These are phyloP conservation scores for Aporrectodea caliginosa DNA, from an alignment of 1,140 invertebrate genomes.

Conservation along the genomic window DNA sequence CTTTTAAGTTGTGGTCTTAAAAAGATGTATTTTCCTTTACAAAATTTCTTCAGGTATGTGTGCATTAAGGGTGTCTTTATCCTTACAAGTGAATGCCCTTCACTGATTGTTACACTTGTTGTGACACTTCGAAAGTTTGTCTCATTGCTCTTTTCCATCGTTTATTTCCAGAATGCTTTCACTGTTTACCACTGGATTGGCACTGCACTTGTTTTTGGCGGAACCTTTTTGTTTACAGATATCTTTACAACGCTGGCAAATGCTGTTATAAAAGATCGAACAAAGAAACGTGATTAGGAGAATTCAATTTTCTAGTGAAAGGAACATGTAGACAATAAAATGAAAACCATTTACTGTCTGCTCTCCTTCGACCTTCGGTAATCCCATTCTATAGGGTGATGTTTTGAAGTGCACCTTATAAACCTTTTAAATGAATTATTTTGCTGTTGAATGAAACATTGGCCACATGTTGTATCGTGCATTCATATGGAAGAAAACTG, in stretches of 20 bases:
- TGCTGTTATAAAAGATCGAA: background rate
- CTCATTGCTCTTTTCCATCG: slow-evolving; percentile 88
- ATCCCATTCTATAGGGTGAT: too few relatives aligned
- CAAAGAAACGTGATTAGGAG: background rate
- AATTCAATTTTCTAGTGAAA: too few relatives aligned
- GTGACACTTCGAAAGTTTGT: slow-evolving; percentile 93
- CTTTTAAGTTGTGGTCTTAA: too few relatives aligned
- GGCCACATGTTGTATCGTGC: too few relatives aligned
- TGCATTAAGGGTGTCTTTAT: slow-evolving; percentile 93
- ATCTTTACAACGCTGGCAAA: slow-evolving; percentile 43
- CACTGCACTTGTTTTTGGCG: slow-evolving; percentile 82
- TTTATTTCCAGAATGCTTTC: slow-evolving; percentile 93
- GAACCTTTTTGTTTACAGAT: slow-evolving; percentile 82
- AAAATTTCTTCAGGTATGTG: slow-evolving; percentile 66
- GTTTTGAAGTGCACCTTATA: too few relatives aligned
- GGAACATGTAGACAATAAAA: too few relatives aligned
- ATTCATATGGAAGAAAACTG: too few relatives aligned
- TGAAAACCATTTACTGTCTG: too few relatives aligned
- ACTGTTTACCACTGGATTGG: slow-evolving; percentile 89
- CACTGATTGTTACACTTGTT: slow-evolving; percentile 90
- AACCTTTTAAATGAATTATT: too few relatives aligned
- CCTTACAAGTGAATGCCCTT: slow-evolving; percentile 87
- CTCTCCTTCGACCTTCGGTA: too few relatives aligned
- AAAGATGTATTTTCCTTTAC: too few relatives aligned
- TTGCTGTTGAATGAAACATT: too few relatives aligned